Percentiles rank a stretch among this genome's conserved stretches.
phyloP scores from a whole-genome alignment of 2,888 invertebrate genomes.

The Oscheius sp. region DNA sequence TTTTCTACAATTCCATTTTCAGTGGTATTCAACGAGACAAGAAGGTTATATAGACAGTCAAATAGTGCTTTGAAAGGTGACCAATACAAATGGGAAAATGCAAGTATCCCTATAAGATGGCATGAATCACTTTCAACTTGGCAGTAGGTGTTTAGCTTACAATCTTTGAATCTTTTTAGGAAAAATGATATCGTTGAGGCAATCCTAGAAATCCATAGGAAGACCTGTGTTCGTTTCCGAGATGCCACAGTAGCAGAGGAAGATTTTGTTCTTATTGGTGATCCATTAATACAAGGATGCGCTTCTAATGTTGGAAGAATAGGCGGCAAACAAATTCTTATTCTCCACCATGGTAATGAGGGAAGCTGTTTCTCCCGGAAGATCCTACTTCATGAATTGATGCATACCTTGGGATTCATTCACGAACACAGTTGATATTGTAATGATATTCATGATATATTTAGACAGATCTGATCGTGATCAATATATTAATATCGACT shows the following conservation, averaged over 20 bases:
- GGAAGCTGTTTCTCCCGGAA: neutral
- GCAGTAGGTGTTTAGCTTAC: no score
- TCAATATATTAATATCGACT: conserved; percentile 7
- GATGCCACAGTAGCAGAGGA: neutral
- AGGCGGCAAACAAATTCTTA: neutral
- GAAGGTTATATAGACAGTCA: no score
- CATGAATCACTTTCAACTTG: no score
- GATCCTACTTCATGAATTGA: conserved; percentile 6
- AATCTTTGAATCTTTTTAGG: no score
- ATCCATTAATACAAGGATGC: neutral
- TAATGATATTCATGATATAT: neutral
- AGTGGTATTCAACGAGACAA: no score
- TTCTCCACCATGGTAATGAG: neutral
- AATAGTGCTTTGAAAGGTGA: no score
- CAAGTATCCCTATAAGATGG: no score
- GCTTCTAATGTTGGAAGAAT: conserved; percentile 16
- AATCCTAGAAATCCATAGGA: conserved; percentile 14
- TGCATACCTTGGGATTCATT: conserved; percentile 19
- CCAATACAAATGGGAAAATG: no score
- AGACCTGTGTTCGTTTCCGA: conserved; percentile 6
- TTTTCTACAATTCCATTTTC: no score
- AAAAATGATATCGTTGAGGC: conserved; percentile 11
- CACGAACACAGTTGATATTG: conserved; percentile 14
- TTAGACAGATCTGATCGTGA: conserved; percentile 11
- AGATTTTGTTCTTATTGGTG: conserved; percentile 3